Evolutionary conservation across 2,113 vertebrate genomes (phyloP), one percentile per base, ranked within the genome.

Genomic region (Pseudorectes ferrugineus): DNA sequence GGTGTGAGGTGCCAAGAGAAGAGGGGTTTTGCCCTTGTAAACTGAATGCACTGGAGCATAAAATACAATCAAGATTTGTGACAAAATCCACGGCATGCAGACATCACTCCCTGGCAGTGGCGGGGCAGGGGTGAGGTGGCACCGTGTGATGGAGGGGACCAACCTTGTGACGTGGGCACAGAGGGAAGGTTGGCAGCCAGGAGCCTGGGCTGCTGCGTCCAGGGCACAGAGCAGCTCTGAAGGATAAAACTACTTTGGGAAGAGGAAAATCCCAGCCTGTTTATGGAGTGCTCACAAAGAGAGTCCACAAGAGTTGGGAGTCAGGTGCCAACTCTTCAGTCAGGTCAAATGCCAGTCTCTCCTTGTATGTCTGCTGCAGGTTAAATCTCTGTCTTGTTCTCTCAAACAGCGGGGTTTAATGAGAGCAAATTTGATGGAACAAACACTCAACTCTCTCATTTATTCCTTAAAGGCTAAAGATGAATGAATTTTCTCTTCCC

Each of bases 41-140:
- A 95, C 78, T 76, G 78, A 91, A 79, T 1, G 58, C 85, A 43
- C 62, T 72, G 86, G 58, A 95, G 84, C 93, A 72, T 65, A 81
- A 93, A 96, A 94, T 63, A n/a, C 81, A 95, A 88, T 92, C 81
- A 46, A 79, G 77, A 70, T 51, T 88, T 68, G 87, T 89, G 93
- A 91, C 89, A 88, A 92, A 89, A 95, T 51, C 38, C 87, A 62
- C 28, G 46, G 54, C 12, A 13, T 14, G 49, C 89, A 85, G 89
- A 73, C 62, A 51, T 65, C 84, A 57, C n/a, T 96, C 51, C 74
- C 68, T 5, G 0, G 85, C 1, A 10, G 52, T 10, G 0, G 88
- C 2, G 0, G 42, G 62, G 63, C 70, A 49, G 2, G 0, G 85
- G 43, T 78, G 93, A 87, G 83, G 36, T 79, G 92, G 85, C 95